Evolutionary conservation across 2,113 vertebrate genomes (phyloP).

Genomic region (Gulo gulo): DNA sequence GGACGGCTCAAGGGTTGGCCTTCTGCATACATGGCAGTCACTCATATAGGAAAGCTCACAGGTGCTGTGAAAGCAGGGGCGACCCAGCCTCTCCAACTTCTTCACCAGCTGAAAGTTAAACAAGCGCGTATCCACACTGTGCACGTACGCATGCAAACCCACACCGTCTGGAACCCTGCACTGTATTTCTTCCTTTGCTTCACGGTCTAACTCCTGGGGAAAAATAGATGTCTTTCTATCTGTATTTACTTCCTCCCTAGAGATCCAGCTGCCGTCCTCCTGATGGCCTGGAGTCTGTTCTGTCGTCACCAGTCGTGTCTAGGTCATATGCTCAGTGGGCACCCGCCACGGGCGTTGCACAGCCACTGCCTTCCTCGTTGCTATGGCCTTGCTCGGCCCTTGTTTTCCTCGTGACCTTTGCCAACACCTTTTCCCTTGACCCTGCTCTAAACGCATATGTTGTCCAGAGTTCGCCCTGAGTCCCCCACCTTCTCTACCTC

Average conservation of each 20-base stretch:
- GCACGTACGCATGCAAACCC: fast-evolving
- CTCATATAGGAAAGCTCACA: background rate
- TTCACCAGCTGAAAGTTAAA: background rate
- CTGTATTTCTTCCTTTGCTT: background rate
- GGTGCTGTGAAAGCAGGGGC: background rate
- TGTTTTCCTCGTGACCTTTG: background rate
- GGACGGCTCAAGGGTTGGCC: fast-evolving
- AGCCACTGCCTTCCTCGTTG: background rate
- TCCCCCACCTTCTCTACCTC: too few species aligned
- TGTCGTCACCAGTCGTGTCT: background rate
- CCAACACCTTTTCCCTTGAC: background rate
- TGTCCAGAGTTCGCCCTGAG: background rate
- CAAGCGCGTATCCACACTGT: fast-evolving
- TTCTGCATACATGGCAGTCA: fast-evolving
- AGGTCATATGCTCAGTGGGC: fast-evolving
- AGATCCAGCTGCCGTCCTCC: background rate
- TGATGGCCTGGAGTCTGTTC: background rate
- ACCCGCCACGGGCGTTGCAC: fast-evolving
- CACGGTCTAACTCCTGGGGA: background rate
- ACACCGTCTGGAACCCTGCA: fast-evolving
- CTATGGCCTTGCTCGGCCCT: fast-evolving
- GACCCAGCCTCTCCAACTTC: too few species aligned
- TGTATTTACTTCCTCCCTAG: background rate
- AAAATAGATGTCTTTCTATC: background rate
- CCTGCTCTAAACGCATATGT: background rate